Percentiles rank a stretch among this genome's conserved stretches.
Conservation (phyloP, 2,888 invertebrate genomes). For the Notodonta ziczac region DNA sequence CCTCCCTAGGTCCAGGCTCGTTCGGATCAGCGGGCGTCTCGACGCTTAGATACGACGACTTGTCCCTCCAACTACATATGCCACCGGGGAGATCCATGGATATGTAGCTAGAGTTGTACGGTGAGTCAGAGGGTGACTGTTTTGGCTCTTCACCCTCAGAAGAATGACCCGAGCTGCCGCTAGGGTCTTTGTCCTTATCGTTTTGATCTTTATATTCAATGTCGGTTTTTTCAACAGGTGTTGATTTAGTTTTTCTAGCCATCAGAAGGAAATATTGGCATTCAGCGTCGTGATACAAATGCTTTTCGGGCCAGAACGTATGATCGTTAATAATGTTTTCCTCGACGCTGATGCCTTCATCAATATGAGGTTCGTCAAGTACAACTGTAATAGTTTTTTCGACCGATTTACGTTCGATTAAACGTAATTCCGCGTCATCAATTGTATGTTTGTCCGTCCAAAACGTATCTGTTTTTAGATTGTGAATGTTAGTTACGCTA, state of each 20-base stretch:
- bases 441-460: conserved; percentile 85
- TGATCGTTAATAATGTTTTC: conserved; percentile 71
- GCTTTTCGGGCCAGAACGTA: conserved; percentile 86
- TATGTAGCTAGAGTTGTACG: conserved; percentile 85
- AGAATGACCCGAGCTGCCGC: conserved; percentile 84
- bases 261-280: conserved; percentile 83
- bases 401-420: conserved; percentile 50
- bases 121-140: conserved; percentile 53
- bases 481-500: conserved; percentile 59
- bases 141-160: conserved; percentile 69
- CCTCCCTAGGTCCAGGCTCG: conserved; percentile 65
- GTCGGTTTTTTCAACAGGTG: conserved; percentile 46
- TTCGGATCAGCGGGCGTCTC: conserved; percentile 72
- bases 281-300: conserved; percentile 87
- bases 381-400: conserved; percentile 26
- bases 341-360: conserved; percentile 47
- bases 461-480: conserved; percentile 81
- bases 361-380: conserved; percentile 27
- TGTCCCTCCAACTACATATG: conserved; percentile 92
- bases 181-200: conserved; percentile 86
- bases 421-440: conserved; percentile 84
- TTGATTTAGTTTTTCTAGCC: conserved; percentile 72
- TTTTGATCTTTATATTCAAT: conserved; percentile 74
- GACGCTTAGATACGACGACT: conserved; percentile 89
- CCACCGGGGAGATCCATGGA: conserved; percentile 91